A percentile compares a stretch with the other conserved stretches of the same genome.
These are phyloP conservation scores for Lepetodrilus schrolli DNA, from an alignment of 2,888 invertebrate genomes.

Conservation along the genomic window DNA sequence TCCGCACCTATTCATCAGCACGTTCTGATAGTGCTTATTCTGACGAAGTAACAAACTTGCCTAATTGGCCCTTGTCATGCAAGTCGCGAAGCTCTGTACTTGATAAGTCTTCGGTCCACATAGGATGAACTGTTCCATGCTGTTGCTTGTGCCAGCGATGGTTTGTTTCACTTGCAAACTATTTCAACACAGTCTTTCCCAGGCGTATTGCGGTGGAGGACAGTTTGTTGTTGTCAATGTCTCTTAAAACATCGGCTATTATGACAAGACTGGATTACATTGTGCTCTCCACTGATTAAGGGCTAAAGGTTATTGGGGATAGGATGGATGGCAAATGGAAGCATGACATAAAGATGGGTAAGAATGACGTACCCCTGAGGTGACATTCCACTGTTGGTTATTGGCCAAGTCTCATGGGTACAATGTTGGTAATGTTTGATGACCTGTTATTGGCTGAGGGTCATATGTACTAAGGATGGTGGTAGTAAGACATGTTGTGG, in stretches of 20 bases:
- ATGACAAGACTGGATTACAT: background rate
- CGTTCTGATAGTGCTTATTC: background rate
- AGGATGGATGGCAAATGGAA: background rate
- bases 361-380: background rate
- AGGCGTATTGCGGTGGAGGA: background rate
- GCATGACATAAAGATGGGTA: background rate
- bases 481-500: too few relatives aligned
- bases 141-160: background rate
- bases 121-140: background rate
- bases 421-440: too few relatives aligned
- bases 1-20: background rate
- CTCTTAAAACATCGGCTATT: conserved; percentile 4
- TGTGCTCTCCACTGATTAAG: background rate
- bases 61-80: background rate
- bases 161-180: too few relatives aligned
- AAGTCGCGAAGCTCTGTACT: background rate
- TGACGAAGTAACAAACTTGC: background rate
- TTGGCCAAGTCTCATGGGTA: background rate
- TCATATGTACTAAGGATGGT: too few relatives aligned
- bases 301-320: background rate
- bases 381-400: background rate
- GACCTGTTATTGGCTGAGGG: too few relatives aligned
- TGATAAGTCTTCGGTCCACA: background rate
- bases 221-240: background rate
- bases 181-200: conserved; percentile 5